Conservation (phyloP, 2,113 vertebrate species). For the Gracilinanus agilis region DNA sequence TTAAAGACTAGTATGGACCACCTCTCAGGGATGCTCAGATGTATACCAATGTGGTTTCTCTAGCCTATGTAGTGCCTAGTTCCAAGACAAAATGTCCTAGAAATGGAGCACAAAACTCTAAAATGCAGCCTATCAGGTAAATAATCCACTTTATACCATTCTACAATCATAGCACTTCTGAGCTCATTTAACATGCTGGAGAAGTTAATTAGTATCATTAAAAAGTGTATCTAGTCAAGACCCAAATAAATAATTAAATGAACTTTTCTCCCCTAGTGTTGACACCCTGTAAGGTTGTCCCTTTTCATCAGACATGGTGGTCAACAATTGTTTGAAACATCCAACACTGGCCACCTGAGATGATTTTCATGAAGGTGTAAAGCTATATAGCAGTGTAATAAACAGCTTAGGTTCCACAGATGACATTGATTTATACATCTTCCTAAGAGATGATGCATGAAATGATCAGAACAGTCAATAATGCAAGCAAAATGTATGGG, state of each 20-base stretch:
- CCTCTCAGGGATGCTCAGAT: slow-evolving; percentile 70
- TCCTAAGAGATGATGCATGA: slow-evolving; percentile 88
- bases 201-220: slow-evolving; percentile 89
- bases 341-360: slow-evolving; percentile 75
- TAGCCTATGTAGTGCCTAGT: slow-evolving; percentile 53
- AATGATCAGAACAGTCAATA: slow-evolving; percentile 89
- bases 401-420: slow-evolving; percentile 86
- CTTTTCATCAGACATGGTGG: slow-evolving; percentile 84
- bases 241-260: slow-evolving; percentile 89
- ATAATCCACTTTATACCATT: slow-evolving; percentile 72
- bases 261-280: slow-evolving; percentile 79
- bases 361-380: slow-evolving; percentile 85
- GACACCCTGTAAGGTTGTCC: slow-evolving; percentile 83
- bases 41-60: slow-evolving; percentile 23
- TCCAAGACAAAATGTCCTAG: slow-evolving; percentile 65
- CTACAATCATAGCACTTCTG: slow-evolving; percentile 82
- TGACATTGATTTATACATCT: slow-evolving; percentile 89
- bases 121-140: slow-evolving; percentile 59
- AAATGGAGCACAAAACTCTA: slow-evolving; percentile 72
- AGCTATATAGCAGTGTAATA: slow-evolving; percentile 81
- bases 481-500: slow-evolving; percentile 87
- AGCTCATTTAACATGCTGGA: slow-evolving; percentile 87
- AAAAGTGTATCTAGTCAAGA: slow-evolving; percentile 88
- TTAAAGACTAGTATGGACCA: slow-evolving; percentile 64
- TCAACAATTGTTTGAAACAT: slow-evolving; percentile 83